phyloP scores from a whole-genome alignment of 2,888 invertebrate species.

The Eubasilissa splendida region DNA sequence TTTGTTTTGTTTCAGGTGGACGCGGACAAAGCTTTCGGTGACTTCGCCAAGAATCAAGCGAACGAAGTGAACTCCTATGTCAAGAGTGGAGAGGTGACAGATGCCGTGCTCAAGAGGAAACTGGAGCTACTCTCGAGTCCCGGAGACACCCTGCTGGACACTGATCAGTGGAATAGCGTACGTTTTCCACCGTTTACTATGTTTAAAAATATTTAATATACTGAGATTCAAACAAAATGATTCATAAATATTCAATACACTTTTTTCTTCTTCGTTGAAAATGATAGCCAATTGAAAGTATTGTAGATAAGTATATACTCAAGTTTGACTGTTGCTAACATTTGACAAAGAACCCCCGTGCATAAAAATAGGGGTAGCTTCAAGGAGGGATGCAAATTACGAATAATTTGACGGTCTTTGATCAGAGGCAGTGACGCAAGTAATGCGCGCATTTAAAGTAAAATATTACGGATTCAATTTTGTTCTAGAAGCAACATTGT shows the following conservation, averaged over 20 bases:
- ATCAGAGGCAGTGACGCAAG: neutral
- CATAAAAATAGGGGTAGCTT: neutral
- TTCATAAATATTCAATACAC: no score
- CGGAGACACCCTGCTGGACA: constrained; percentile 70
- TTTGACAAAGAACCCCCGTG: neutral
- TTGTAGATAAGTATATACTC: no score
- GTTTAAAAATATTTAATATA: no score
- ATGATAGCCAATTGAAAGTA: no score
- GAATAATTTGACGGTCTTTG: constrained; percentile 29
- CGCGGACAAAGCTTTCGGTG: constrained; percentile 69
- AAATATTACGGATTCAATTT: no score
- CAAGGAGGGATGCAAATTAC: constrained; percentile 29
- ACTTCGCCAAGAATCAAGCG: constrained; percentile 68
- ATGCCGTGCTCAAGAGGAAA: constrained; percentile 64
- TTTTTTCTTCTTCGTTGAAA: no score
- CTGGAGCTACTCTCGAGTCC: constrained; percentile 70
- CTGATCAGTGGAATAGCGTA: constrained; percentile 71
- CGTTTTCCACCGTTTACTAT: neutral
- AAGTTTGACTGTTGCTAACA: neutral
- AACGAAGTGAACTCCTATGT: constrained; percentile 66
- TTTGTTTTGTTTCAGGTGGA: constrained; percentile 61
- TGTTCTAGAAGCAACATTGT: no score
- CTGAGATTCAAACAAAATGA: no score
- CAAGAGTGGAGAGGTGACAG: constrained; percentile 14
- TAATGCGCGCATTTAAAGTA: no score